Conservation (phyloP, 2,113 vertebrate genomes). For the Pygoscelis adeliae region DNA sequence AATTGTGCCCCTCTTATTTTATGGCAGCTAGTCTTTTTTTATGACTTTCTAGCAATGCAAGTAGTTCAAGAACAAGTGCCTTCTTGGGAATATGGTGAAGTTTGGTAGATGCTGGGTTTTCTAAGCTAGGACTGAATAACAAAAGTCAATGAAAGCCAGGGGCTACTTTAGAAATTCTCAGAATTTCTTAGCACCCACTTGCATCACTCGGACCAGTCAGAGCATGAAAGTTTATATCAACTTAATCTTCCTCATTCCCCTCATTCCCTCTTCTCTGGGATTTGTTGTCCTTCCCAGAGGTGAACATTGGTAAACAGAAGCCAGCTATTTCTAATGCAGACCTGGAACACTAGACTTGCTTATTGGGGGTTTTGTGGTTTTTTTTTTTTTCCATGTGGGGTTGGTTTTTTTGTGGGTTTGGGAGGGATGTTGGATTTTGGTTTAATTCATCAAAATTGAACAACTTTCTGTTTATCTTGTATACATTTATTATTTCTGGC, state of each 20-base stretch:
- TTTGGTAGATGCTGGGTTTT: not conserved
- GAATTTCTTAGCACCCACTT: not conserved
- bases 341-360: not conserved
- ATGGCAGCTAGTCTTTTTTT: not conserved
- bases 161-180: not conserved
- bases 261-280: not conserved
- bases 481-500: not conserved
- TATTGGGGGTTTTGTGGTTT: not conserved
- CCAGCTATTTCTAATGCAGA: not conserved
- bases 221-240: not conserved
- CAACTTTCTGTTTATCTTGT: not conserved
- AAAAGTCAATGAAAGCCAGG: not conserved
- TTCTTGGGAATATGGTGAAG: not conserved
- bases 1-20: not conserved
- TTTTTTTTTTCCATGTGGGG: not conserved
- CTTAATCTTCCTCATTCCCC: not conserved
- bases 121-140: not conserved
- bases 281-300: not conserved
- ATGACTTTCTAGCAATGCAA: not conserved
- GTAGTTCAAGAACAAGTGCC: not conserved
- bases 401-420: too few relatives aligned
- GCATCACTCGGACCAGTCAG: not conserved
- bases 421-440: rapidly evolving
- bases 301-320: not conserved
- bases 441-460: not conserved